These are phyloP conservation scores for Macroramphosus scolopax DNA, from an alignment of 2,797 vertebrate genomes.

Conservation along the genomic window DNA sequence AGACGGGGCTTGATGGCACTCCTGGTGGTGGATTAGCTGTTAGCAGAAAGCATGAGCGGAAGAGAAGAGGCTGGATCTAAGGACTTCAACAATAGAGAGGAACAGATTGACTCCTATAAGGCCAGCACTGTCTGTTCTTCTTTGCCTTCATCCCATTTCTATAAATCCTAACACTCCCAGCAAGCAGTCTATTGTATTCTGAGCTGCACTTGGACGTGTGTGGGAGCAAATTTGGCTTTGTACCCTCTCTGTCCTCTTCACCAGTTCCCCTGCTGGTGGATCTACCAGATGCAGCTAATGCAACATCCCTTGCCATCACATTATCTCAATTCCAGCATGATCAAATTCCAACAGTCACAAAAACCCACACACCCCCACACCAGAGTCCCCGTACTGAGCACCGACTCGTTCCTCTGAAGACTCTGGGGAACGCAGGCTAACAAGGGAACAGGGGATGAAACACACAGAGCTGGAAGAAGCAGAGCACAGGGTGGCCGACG, in stretches of 20 bases:
- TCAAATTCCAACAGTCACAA: slow-evolving; percentile 16
- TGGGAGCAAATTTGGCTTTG: slow-evolving; percentile 32
- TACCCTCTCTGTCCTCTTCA: slow-evolving; percentile 23
- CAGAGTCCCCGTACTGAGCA: slow-evolving; percentile 43
- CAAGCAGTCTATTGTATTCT: slow-evolving; percentile 26
- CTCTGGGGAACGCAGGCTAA: slow-evolving; percentile 59
- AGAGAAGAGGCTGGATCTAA: slow-evolving; percentile 52
- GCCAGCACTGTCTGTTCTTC: slow-evolving; percentile 67
- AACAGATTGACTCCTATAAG: slow-evolving; percentile 71
- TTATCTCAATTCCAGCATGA: slow-evolving; percentile 39
- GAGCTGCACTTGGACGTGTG: slow-evolving; percentile 22
- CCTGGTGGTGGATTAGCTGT: slow-evolving; percentile 69
- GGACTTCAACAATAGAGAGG: slow-evolving; percentile 49
- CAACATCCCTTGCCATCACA: slow-evolving; percentile 29
- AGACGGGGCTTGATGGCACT: slow-evolving; percentile 68
- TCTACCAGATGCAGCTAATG: slow-evolving; percentile 30
- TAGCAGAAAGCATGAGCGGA: slow-evolving; percentile 53
- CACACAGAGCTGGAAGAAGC: slow-evolving; percentile 38
- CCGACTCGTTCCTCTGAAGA: slow-evolving; percentile 47
- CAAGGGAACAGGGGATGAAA: slow-evolving; percentile 57
- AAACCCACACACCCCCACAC: slow-evolving; percentile 2
- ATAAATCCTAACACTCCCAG: slow-evolving; percentile 44
- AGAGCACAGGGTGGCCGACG: slow-evolving; percentile 47
- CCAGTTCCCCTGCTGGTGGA: slow-evolving; percentile 15
- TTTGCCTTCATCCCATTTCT: slow-evolving; percentile 40